Evolutionary conservation across 2,797 vertebrate species (phyloP), one percentile per base, ranked within the genome.

Genomic region (Anisognathus igniventris): DNA sequence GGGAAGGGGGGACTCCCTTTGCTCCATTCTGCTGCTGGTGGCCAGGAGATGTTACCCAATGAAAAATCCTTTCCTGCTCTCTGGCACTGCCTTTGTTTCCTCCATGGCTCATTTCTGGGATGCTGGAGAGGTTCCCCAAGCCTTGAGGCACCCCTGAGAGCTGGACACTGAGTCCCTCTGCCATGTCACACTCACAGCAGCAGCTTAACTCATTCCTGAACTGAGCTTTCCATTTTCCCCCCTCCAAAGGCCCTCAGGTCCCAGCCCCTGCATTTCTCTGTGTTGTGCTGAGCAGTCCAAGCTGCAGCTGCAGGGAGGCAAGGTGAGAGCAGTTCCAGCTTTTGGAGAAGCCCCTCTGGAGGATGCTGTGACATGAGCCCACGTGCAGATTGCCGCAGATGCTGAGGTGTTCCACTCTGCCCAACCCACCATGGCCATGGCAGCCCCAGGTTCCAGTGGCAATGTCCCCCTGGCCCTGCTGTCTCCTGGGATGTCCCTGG

Each of bases 291-390:
- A 30, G 53, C 76, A 45, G 22, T 11, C 53, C 15, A 8, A 75
- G 40, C 79, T 92, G 79, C 28, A 39, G 44, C 9, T 12, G 14
- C 42, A 24, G 47, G 6, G 42, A 23, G 53, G 13, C 33, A 44
- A 4, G 0, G 0, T 61, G 12, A 47, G 40, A 30, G n/a, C 20
- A 23, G 2, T 39, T 21, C 27, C 66, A 74, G 12, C 23, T 4
- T 22, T 20, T n/a, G 70, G 45, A 7, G 4, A 39, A 30, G 11
- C 11, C 27, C 60, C 57, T 33, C 31, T 78, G 57, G 68, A 62
- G 54, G 58, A 4, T 45, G 48, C 40, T 75, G 37, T 47, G 72
- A 16, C 13, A 8, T 8, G 53, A 71, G 17, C 39, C 33, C 45
- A 1, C 0, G 35, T 15, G 31, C 27, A 31, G 23, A 14, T 44